Percentiles rank a stretch among this genome's conserved stretches.
phyloP scores from a whole-genome alignment of 2,888 invertebrate species.

The Lumbricus terrestris region DNA sequence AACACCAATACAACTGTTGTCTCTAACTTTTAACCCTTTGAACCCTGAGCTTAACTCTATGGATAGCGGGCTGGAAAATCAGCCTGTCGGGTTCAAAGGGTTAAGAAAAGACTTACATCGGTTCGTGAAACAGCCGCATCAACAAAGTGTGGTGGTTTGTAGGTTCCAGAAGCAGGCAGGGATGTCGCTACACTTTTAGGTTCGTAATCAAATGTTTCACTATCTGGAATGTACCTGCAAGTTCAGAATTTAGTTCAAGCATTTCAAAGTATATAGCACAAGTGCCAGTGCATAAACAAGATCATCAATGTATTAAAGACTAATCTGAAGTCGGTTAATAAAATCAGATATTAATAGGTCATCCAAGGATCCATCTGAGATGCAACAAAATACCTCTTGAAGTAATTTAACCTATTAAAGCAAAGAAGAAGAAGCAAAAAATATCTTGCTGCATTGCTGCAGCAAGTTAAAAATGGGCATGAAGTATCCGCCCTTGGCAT shows the following conservation, averaged over 20 bases:
- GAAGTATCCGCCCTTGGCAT: no score
- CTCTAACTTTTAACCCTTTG: neutral
- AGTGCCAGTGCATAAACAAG: neutral
- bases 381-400: no score
- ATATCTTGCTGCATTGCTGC: no score
- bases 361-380: no score
- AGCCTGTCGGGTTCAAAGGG: no score
- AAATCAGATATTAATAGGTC: neutral
- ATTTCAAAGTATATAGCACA: neutral
- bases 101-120: slow-evolving; percentile 61
- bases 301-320: neutral
- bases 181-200: slow-evolving; percentile 75
- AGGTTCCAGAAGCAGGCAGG: slow-evolving; percentile 74
- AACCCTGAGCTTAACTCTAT: no score
- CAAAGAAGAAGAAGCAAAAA: no score
- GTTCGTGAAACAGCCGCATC: slow-evolving; percentile 88
- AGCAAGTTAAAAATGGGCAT: no score
- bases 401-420: no score
- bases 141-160: slow-evolving; percentile 79
- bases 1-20: neutral
- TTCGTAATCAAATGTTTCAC: slow-evolving; percentile 81
- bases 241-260: neutral
- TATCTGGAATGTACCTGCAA: slow-evolving; percentile 78
- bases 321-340: neutral
- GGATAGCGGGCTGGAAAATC: no score